phyloP scores from a whole-genome alignment of 2,797 vertebrate species.

The Pyrrhura leucotis region DNA sequence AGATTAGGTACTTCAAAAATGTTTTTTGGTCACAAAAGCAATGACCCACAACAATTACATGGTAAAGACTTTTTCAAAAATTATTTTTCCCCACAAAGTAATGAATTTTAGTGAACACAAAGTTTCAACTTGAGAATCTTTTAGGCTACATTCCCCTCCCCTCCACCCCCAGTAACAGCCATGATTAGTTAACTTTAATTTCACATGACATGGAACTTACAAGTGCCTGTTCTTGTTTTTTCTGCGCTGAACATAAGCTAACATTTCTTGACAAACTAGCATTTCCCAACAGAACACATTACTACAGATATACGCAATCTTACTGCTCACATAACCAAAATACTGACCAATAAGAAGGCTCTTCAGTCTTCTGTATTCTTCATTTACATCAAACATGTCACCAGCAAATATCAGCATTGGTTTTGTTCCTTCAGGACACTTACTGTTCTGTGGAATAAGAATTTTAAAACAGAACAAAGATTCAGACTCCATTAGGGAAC shows the following conservation, averaged over 20 bases:
- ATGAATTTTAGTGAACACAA: neutral
- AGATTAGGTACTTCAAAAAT: neutral
- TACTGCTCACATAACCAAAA: neutral
- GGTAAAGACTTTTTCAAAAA: neutral
- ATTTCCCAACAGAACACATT: neutral
- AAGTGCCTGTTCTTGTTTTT: neutral
- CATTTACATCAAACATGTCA: constrained; percentile 86
- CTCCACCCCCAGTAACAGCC: rapidly evolving
- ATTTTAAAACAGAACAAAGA: neutral
- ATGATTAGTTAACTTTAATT: neutral
- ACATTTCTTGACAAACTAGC: neutral
- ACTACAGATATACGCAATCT: neutral
- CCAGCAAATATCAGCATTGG: constrained; percentile 95
- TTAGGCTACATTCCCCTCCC: neutral
- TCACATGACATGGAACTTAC: neutral
- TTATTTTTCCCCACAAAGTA: neutral
- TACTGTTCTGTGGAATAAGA: constrained; percentile 79
- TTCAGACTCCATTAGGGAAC: neutral
- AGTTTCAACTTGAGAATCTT: neutral
- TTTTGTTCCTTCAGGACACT: constrained; percentile 93
- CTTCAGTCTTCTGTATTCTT: constrained; percentile 87
- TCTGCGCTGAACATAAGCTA: neutral
- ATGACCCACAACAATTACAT: neutral
- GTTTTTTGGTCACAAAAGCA: neutral
- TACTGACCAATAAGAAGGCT: constrained; percentile 88